Base-by-base conservation (phyloP, 2,888 invertebrate genomes). In the Athrips mouffetella region DNA sequence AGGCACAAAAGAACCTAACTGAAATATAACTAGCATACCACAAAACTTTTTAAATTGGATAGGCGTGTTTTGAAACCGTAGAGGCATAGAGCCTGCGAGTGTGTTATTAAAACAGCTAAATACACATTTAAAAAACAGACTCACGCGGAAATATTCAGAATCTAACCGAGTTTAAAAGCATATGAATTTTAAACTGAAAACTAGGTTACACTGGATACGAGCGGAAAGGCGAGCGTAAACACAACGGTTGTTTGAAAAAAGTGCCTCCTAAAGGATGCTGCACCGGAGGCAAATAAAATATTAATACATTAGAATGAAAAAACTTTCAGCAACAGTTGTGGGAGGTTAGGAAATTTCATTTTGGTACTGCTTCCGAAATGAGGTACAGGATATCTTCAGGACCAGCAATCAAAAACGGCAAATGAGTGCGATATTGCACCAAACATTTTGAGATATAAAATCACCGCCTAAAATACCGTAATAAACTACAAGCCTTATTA, bases 141-240 rank as follows among this genome's bases (percentile, higher is more conserved):
- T 68, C 65, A 61, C n/a, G 53, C 54, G 45, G 63, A 59, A n/a
- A n/a, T n/a, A n/a, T n/a, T n/a, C n/a, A 65, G 67, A 76, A 75
- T 76, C 72, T 73, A 79, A 77, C 72, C 61, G 69, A 77, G 75
- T 79, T 79, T 76, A 69, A 80, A 80, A 80, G 73, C 76, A 71
- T 80, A 77, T 82, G 80, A 81, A 82, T 80, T 82, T 82, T 71
- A 76, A 78, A 80, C 74, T 76, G 65, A 67, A 81, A 82, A 77
- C 74, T 81, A 78, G 51, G 51, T 35, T 45, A 45, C 79, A 78
- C 74, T 73, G 73, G 74, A 77, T 79, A 79, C 74, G 74, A 76
- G 76, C 67, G 72, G 73, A 75, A 74, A 79, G n/a, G 76, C 76
- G 69, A 74, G 73, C 73, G 66, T 77, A 80, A 79, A 80, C 73